A percentile compares a stretch with the other conserved stretches of the same genome.
Conservation (phyloP, 2,797 vertebrate genomes). For the Eulemur albifrons region DNA sequence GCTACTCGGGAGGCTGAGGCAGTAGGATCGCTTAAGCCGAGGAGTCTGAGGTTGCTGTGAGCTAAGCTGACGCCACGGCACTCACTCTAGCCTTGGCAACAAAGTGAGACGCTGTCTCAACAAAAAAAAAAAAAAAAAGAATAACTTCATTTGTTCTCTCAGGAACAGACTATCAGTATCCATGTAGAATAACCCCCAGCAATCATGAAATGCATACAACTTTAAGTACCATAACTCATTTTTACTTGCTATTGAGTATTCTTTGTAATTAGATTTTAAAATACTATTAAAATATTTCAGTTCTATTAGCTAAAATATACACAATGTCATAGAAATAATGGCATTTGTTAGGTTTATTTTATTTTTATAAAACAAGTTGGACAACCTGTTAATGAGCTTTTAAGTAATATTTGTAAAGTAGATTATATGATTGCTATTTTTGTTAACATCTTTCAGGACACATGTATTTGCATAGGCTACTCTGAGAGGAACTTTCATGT, state of each 20-base stretch:
- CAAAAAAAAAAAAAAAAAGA: no score
- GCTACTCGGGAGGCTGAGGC: no score
- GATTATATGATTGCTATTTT: not conserved
- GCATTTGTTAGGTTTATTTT: not conserved
- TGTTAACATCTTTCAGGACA: not conserved
- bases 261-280: not conserved
- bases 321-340: not conserved
- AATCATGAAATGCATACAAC: not conserved
- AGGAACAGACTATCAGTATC: not conserved
- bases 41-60: no score
- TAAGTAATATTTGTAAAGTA: not conserved
- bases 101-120: no score
- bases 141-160: not conserved
- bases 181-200: not conserved
- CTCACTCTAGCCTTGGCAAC: no score
- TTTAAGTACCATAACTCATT: not conserved
- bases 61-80: no score
- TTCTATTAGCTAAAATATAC: not conserved
- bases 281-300: not conserved
- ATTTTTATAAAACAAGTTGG: not conserved
- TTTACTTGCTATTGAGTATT: not conserved
- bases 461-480: not conserved
- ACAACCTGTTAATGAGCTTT: not conserved
- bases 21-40: no score
- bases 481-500: not conserved